Base-by-base conservation (phyloP, 2,113 vertebrate genomes). In the Tamias sibiricus region DNA sequence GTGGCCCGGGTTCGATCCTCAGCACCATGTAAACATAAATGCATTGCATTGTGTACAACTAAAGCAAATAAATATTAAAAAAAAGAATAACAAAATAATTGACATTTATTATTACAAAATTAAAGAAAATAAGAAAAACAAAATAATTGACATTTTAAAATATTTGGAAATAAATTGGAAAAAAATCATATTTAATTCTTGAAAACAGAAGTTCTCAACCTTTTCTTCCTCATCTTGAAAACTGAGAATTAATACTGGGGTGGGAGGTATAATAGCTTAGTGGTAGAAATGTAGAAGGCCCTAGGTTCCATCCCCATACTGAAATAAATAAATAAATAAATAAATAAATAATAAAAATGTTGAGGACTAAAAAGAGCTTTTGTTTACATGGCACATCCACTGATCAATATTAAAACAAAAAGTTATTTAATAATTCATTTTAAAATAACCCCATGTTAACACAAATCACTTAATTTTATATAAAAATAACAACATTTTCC, bases 381-480 rank as follows among this genome's bases (percentile, higher is more conserved):
- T 57, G 13, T 76, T 88, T 75, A 68, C 69, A 69, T 26, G 64
- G 32, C 2, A 30, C 35, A 87, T 64, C 37, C 79, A 59, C 3
- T 54, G 1, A 92, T 32, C 3, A n/a, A 64, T 37, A 85, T 24
- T 89, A 81, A 40, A 95, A 66, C 32, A 37, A 74, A 69, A 92
- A 64, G 32, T 59, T 44, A 57, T 12, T 94, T 71, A 88, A 17
- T 24, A 96, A 83, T 90, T 94, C 44, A 79, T 52, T 85, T 40
- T 30, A 95, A 87, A 91, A 83, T 49, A 87, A 66, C 26, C 19
- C 37, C 44, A 96, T 77, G 22, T 95, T 72, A 94, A 88, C 20
- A 72, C 68, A 95, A 88, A 59, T 76, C 49, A 64, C 4, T 72
- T 62, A 90, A 47, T 66, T 84, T 85, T 75, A 57, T 75, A 57